Evolutionary conservation across 2,113 vertebrate species (phyloP).

Genomic region (Tragelaphus buxtoni): DNA sequence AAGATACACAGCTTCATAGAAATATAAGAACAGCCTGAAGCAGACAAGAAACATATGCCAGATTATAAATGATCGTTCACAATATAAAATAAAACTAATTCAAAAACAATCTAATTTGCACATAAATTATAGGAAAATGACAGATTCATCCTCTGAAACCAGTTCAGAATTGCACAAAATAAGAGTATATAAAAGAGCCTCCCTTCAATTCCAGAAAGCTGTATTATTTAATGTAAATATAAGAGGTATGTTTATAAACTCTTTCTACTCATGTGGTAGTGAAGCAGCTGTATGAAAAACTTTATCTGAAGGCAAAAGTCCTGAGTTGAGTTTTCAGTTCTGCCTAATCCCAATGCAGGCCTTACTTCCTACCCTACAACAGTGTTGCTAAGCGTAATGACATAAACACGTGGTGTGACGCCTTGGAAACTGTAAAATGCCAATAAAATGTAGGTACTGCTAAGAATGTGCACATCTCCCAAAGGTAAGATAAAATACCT

Average conservation of each 20-base stretch:
- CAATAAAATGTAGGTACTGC: background rate
- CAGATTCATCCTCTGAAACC: background rate
- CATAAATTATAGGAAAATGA: slow-evolving; percentile 5
- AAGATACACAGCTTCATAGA: slow-evolving; percentile 33
- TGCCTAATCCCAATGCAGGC: background rate
- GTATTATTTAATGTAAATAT: slow-evolving; percentile 4
- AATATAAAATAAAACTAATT: slow-evolving; percentile 44
- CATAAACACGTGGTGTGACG: background rate
- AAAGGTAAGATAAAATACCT: background rate
- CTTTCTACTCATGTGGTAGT: background rate
- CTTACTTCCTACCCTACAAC: background rate
- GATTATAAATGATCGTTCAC: slow-evolving; percentile 4
- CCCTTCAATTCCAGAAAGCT: background rate
- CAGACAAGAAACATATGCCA: background rate
- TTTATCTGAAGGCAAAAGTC: background rate
- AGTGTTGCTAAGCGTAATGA: background rate
- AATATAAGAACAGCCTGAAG: background rate
- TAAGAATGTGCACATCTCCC: background rate
- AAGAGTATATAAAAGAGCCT: background rate
- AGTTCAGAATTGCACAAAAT: slow-evolving; percentile 14
- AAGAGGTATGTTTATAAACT: background rate
- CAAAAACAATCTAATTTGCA: background rate
- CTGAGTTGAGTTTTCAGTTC: background rate
- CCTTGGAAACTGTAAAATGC: background rate
- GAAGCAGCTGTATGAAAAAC: background rate